A percentile compares a stretch with the other conserved stretches of the same genome.
phyloP scores from a whole-genome alignment of 35 echinoderm and acorn worm species.

The Hemicentrotus pulcherrimus region DNA sequence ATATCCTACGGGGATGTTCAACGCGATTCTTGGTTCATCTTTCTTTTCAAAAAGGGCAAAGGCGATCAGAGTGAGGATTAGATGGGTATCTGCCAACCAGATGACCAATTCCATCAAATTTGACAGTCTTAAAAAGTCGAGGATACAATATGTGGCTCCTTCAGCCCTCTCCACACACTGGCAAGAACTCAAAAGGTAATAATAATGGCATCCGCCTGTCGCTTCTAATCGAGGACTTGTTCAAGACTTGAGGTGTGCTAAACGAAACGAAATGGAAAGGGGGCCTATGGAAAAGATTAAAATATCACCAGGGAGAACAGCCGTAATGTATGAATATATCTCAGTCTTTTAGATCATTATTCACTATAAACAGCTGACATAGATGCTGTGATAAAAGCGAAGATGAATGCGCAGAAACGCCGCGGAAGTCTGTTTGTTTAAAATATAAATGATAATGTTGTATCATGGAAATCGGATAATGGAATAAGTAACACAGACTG shows the following conservation, averaged over 20 bases:
- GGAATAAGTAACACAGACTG: too few relatives aligned
- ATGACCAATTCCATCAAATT: conserved; percentile 36
- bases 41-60: conserved; percentile 11
- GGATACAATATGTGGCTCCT: background rate
- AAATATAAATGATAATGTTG: background rate
- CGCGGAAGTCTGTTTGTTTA: background rate
- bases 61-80: conserved; percentile 15
- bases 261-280: background rate
- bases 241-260: background rate
- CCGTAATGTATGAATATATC: background rate
- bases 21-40: background rate
- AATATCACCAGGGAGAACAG: background rate
- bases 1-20: background rate
- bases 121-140: conserved; percentile 30
- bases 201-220: conserved; percentile 16
- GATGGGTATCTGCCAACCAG: conserved; percentile 27
- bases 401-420: background rate
- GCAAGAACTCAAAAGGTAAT: background rate
- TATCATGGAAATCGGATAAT: background rate
- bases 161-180: background rate
- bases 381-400: background rate
- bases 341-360: too few relatives aligned
- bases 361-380: too few relatives aligned
- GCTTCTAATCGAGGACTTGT: background rate
- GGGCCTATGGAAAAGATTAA: background rate